Conservation (phyloP, 2,113 vertebrate genomes). For the Hucho hucho region DNA sequence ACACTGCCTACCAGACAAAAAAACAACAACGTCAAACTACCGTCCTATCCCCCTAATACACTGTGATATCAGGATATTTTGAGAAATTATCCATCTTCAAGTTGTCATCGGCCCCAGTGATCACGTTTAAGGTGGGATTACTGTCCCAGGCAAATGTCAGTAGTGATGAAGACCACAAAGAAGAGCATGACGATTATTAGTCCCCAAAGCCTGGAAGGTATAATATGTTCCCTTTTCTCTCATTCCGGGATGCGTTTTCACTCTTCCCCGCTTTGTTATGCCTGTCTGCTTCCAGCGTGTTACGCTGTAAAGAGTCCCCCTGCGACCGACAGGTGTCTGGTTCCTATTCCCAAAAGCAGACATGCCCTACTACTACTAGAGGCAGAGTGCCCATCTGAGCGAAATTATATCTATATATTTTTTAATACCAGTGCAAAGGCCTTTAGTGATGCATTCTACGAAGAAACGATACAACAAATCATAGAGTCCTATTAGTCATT, state of each 20-base stretch:
- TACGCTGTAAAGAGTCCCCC: conserved; percentile 17
- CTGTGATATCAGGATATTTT: conserved; percentile 29
- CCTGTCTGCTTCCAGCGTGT: conserved; percentile 53
- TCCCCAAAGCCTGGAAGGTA: conserved; percentile 50
- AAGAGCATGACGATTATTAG: conserved; percentile 53
- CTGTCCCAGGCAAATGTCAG: conserved; percentile 52
- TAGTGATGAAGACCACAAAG: conserved; percentile 49
- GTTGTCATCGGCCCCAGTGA: conserved; percentile 51
- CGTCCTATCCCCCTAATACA: background rate
- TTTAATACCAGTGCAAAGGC: conserved; percentile 39
- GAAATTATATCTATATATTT: conserved; percentile 65
- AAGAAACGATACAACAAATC: conserved; percentile 72
- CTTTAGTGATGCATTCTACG: conserved; percentile 60
- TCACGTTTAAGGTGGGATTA: conserved; percentile 58
- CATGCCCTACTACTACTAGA: conserved; percentile 52
- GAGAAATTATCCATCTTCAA: conserved; percentile 42
- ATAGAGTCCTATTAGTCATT: conserved; percentile 71
- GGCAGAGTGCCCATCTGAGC: conserved; percentile 70
- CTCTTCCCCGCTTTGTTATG: conserved; percentile 58
- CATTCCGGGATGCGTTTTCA: conserved; percentile 54
- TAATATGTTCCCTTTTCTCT: conserved; percentile 44
- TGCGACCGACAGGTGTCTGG: conserved; percentile 63
- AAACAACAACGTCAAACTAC: background rate
- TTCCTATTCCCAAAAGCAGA: conserved; percentile 67
- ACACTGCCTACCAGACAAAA: conserved; percentile 30